Conservation (phyloP, 2,888 invertebrate species). For the Strigamia crassipes region DNA sequence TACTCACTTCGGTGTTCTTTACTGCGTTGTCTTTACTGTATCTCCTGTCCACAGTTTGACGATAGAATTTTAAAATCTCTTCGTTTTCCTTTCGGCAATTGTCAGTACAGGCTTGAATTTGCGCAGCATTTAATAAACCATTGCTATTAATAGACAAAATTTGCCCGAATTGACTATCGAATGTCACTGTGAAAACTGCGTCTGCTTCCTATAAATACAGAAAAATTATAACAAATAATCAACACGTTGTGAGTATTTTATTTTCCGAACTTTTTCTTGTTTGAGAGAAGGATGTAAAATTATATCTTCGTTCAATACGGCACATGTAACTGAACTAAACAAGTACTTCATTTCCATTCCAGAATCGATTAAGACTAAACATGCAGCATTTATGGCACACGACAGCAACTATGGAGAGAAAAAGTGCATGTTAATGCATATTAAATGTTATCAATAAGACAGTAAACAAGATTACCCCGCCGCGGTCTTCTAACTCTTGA, state of each 20-base stretch:
- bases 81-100: slow-evolving; percentile 25
- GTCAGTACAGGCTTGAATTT: background rate
- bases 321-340: slow-evolving; percentile 78
- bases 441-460: background rate
- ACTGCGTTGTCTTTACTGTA: background rate
- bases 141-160: background rate
- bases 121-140: background rate
- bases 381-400: slow-evolving; percentile 79
- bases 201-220: slow-evolving; percentile 1
- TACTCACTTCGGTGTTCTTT: background rate
- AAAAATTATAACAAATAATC: background rate
- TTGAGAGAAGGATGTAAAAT: slow-evolving; percentile 67
- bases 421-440: background rate
- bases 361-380: slow-evolving; percentile 79
- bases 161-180: background rate
- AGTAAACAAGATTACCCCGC: slow-evolving; percentile 66
- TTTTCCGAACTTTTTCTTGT: slow-evolving; percentile 60
- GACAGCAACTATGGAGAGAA: slow-evolving; percentile 65
- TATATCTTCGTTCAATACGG: slow-evolving; percentile 66
- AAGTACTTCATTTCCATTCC: slow-evolving; percentile 81
- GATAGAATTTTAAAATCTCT: slow-evolving; percentile 10
- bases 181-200: slow-evolving; percentile 29
- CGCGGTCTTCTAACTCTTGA: slow-evolving; percentile 84
- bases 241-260: background rate
- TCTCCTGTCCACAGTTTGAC: background rate